Base-by-base conservation (phyloP, 2,113 vertebrate species). In the Onychostoma macrolepis region DNA sequence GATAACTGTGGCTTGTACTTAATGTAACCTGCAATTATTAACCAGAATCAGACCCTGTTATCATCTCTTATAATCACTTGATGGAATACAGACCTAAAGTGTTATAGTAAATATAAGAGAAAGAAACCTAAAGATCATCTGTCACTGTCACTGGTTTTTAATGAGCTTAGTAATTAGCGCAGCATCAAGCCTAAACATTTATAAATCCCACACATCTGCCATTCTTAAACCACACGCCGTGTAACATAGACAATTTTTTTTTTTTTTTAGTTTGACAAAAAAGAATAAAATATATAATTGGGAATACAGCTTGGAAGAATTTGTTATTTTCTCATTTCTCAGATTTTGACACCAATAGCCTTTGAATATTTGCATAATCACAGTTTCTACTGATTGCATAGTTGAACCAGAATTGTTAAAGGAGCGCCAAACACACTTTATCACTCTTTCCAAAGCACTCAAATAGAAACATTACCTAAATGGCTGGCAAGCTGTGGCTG, bases 401-500 rank as follows among this genome's bases (percentile, higher is more conserved):
- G 48, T 75, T 67, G 56, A 80, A 80, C 41, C 72, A 81, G 41
- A 84, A 88, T 80, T 83, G 78, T 83, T 85, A 80, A 87, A 80
- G 80, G 79, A 85, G 38, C 80, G 74, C 88, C 71, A 89, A 85
- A 91, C 91, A 92, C 93, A 90, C 93, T 95, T 91, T 90, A 94
- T 95, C 94, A 94, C 93, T 91, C 92, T 94, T 94, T 94, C 95
- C 93, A 94, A 92, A 94, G 91, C 93, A 91, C 95, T 95, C 92
- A 91, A 92, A 95, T 95, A 90, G 93, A 96, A 93, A 95, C 93
- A 96, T 95, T 95, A 94, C 92, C 93, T 93, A 95, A 95, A 95
- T 94, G 94, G 93, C 93, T 95, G 92, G 92, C 94, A 95, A 94
- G 93, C 95, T 94, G 94, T 91, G 93, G 93, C 94, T 92, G 92